These are phyloP conservation scores for Mastigias papua DNA, from an alignment of 30 jellyfish, hydroid and myxozoan genomes.

Conservation along the genomic window DNA sequence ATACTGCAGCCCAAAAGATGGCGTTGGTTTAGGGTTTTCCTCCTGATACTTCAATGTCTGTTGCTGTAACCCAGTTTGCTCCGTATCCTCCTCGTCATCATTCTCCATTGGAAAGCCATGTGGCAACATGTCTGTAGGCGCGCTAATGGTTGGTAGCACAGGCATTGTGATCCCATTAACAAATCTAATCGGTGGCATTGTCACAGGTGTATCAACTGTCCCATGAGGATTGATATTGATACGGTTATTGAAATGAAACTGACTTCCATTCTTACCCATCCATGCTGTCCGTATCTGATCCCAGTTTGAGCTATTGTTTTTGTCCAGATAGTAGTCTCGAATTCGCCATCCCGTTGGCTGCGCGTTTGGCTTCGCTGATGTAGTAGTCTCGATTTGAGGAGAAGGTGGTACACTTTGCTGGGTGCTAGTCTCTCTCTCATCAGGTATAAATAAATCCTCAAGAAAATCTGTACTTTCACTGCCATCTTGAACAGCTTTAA, in stretches of 20 bases:
- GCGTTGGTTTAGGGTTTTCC: conserved; percentile 28
- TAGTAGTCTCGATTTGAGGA: conserved; percentile 20
- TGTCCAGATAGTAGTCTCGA: conserved; percentile 64
- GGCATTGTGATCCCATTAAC: conserved; percentile 65
- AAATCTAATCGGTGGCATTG: conserved; percentile 52
- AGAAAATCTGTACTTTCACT: background rate
- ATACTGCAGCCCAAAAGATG: conserved; percentile 50
- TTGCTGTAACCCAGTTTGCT: conserved; percentile 1
- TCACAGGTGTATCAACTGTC: conserved; percentile 13
- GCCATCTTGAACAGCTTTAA: background rate
- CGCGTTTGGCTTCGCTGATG: conserved; percentile 7
- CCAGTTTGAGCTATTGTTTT: conserved; percentile 67
- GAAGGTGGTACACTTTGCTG: conserved; percentile 1
- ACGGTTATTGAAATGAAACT: conserved; percentile 56
- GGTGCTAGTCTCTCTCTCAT: background rate
- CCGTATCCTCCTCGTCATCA: conserved; percentile 54
- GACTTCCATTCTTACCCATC: conserved; percentile 58
- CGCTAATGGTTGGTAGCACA: conserved; percentile 51
- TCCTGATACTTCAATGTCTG: conserved; percentile 20
- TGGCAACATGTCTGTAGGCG: conserved; percentile 51
- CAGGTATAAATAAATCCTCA: background rate
- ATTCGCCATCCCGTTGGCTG: conserved; percentile 68
- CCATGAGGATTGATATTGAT: conserved; percentile 53
- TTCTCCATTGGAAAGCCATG: conserved; percentile 41
- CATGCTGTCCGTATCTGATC: conserved; percentile 73